Evolutionary conservation across 2,797 vertebrate species (phyloP).

Genomic region (Tadarida brasiliensis): DNA sequence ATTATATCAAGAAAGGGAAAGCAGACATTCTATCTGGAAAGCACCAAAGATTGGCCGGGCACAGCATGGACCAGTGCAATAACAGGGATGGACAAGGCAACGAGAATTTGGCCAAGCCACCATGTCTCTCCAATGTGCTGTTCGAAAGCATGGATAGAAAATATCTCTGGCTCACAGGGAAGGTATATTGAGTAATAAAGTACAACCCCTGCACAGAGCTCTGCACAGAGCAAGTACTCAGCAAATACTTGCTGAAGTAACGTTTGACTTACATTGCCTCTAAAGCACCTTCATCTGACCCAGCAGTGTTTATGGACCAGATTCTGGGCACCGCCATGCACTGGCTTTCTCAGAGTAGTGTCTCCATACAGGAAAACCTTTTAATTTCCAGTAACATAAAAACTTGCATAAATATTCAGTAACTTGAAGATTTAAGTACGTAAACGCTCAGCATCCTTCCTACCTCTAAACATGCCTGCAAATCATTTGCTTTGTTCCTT

Average conservation of each 20-base stretch:
- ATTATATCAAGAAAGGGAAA: slow-evolving; percentile 5
- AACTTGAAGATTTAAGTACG: not conserved
- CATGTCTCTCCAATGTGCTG: not conserved
- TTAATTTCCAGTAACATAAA: not conserved
- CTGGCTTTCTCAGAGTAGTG: not conserved
- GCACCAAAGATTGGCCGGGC: not conserved
- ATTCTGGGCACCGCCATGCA: not conserved
- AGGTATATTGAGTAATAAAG: not conserved
- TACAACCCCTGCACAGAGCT: not conserved
- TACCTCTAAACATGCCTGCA: not conserved
- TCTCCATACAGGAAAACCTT: slow-evolving; percentile 9
- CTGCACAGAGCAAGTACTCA: not conserved
- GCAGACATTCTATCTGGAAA: not conserved
- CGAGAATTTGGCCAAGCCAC: not conserved
- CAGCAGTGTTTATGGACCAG: not conserved
- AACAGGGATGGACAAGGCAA: not conserved
- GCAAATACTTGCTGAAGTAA: slow-evolving; percentile 15
- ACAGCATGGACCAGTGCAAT: not conserved
- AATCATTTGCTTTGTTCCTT: slow-evolving; percentile 11
- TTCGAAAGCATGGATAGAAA: not conserved
- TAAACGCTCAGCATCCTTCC: slow-evolving; percentile 19
- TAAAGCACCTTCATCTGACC: not conserved
- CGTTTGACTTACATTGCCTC: not conserved
- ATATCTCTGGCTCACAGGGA: not conserved
- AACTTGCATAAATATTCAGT: slow-evolving; percentile 29